Evolutionary conservation across 2,113 vertebrate species (phyloP).

Genomic region (Pogona vitticeps): DNA sequence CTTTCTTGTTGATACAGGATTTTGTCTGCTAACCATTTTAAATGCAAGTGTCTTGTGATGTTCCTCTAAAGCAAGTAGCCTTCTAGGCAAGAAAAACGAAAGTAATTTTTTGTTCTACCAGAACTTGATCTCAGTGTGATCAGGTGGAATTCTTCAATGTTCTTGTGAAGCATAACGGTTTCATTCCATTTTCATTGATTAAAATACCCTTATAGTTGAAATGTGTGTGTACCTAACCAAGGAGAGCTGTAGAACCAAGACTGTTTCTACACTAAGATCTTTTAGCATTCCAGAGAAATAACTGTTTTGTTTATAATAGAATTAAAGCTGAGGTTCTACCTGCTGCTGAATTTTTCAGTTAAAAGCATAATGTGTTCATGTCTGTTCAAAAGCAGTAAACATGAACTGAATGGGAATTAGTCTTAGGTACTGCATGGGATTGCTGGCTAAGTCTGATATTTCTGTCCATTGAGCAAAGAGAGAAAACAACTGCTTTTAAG

Average conservation of each 20-base stretch:
- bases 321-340: not conserved
- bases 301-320: not conserved
- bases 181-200: too few relatives aligned
- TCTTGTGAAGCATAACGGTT: too few relatives aligned
- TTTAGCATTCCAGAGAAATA: not conserved
- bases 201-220: too few relatives aligned
- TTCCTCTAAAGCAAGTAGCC: not conserved
- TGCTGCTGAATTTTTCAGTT: not conserved
- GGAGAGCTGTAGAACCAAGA: too few relatives aligned
- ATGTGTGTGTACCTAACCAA: too few relatives aligned
- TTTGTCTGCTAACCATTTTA: not conserved
- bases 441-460: too few relatives aligned
- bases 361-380: not conserved
- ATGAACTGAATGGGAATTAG: too few relatives aligned
- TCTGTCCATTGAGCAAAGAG: not conserved
- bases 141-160: too few relatives aligned
- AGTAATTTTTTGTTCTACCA: fast-evolving
- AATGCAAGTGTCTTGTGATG: not conserved
- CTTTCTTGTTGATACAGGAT: not conserved
- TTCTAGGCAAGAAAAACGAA: not conserved
- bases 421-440: too few relatives aligned
- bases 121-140: too few relatives aligned
- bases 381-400: too few relatives aligned
- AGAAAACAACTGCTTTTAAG: too few relatives aligned
- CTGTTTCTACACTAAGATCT: not conserved